These are phyloP conservation scores for Thermophis baileyi DNA, from an alignment of 2,113 vertebrate genomes.

Conservation along the genomic window DNA sequence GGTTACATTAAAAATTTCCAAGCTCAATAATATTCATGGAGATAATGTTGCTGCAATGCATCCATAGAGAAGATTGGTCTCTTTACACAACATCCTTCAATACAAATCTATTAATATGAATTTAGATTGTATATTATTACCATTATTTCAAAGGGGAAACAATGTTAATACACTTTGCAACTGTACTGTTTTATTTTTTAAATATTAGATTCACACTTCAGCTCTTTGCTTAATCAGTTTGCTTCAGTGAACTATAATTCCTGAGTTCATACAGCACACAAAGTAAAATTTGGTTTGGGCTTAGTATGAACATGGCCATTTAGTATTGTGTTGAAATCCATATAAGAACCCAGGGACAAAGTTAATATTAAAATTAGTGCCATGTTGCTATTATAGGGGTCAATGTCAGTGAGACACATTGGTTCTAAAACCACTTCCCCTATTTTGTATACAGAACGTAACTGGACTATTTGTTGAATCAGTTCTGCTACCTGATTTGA, in stretches of 20 bases:
- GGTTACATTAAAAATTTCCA: slow-evolving; percentile 30
- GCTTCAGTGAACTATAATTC: neutral
- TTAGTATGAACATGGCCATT: neutral
- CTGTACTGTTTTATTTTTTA: neutral
- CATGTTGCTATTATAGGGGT: neutral
- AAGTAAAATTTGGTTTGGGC: neutral
- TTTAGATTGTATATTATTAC: neutral
- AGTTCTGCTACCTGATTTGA: neutral
- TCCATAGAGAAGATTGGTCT: slow-evolving; percentile 25
- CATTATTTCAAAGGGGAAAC: neutral
- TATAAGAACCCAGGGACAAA: neutral
- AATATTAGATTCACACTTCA: neutral
- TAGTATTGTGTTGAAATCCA: neutral
- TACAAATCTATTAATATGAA: neutral
- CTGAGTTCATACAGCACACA: neutral
- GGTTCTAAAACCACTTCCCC: neutral
- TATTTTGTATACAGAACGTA: neutral
- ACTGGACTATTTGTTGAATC: neutral
- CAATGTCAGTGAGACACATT: neutral
- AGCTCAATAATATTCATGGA: slow-evolving; percentile 45
- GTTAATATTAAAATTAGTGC: neutral
- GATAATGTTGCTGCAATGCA: slow-evolving; percentile 37
- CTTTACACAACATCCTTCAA: neutral
- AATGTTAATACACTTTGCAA: neutral
- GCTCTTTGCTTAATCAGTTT: neutral